These are phyloP conservation scores for Baryphthengus martii DNA, from an alignment of 2,113 vertebrate species.

Conservation along the genomic window DNA sequence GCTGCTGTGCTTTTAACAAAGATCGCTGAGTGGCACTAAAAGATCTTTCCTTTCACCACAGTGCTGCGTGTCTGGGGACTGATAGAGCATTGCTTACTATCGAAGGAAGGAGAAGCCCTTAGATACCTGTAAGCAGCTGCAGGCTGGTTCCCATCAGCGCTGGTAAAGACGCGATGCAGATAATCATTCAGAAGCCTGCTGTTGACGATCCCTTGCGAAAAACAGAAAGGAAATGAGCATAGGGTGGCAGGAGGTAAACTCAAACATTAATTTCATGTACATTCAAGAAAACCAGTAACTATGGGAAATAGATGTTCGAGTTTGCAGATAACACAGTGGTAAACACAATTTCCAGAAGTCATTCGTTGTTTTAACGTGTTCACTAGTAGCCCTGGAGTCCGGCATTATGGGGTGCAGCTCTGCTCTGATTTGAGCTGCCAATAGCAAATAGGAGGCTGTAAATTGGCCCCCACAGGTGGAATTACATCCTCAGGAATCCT, in stretches of 20 bases:
- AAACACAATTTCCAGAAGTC: not conserved
- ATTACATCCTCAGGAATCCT: not conserved
- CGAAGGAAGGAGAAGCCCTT: not conserved
- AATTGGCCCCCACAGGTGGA: not conserved
- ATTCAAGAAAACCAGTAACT: not conserved
- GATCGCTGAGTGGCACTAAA: not conserved
- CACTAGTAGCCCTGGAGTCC: not conserved
- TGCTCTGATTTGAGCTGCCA: not conserved
- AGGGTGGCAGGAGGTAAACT: not conserved
- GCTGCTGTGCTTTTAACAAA: not conserved
- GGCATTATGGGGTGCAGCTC: not conserved
- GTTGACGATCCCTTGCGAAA: slow-evolving; percentile 85
- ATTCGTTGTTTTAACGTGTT: not conserved
- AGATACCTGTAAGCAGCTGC: slow-evolving; percentile 85
- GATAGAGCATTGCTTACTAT: not conserved
- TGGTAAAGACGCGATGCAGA: slow-evolving; percentile 86
- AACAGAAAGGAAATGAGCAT: not conserved
- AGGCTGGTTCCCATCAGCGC: slow-evolving; percentile 67
- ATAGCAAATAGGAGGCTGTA: not conserved
- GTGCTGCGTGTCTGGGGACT: not conserved
- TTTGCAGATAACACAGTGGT: not conserved
- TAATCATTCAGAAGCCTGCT: slow-evolving; percentile 92
- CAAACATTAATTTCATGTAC: not conserved
- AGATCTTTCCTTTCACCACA: not conserved
- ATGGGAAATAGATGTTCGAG: not conserved